These are phyloP conservation scores for Cataglyphis altisquamis DNA, from an alignment of 2,888 invertebrate species.

Conservation along the genomic window DNA sequence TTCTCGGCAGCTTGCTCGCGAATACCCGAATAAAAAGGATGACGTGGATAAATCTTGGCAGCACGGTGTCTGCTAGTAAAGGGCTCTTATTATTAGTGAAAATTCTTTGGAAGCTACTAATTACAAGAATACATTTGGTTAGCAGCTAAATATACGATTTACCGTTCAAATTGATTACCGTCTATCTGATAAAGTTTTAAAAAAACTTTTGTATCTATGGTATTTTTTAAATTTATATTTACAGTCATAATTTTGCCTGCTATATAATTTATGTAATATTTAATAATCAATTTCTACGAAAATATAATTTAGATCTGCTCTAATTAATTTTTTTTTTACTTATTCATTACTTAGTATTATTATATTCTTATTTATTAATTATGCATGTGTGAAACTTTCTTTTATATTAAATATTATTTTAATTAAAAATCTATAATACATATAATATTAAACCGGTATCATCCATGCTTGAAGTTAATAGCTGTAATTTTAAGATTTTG, in stretches of 20 bases:
- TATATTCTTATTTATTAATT: conserved; percentile 15
- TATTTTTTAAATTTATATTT: conserved; percentile 23
- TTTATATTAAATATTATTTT: background rate
- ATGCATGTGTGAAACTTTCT: background rate
- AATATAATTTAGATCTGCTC: background rate
- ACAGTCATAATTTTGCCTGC: background rate
- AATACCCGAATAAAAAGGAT: conserved; percentile 67
- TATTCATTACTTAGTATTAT: background rate
- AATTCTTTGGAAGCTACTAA: conserved; percentile 63
- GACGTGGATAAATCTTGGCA: conserved; percentile 67
- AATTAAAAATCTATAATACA: background rate
- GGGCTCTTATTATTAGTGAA: conserved; percentile 28
- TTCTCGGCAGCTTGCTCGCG: conserved; percentile 57
- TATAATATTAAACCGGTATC: background rate
- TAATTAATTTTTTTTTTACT: conserved; percentile 19
- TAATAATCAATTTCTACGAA: background rate
- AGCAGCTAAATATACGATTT: conserved; percentile 32
- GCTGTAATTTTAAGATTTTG: background rate
- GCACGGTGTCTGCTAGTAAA: conserved; percentile 18
- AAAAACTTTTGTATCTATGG: background rate
- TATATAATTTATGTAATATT: background rate
- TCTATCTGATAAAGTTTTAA: background rate
- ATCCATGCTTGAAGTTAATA: background rate
- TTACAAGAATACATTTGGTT: conserved; percentile 64
- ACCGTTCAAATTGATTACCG: background rate